These are phyloP conservation scores for Drosophila sulfurigaster DNA, from an alignment of 1,140 invertebrate genomes.

Conservation along the genomic window DNA sequence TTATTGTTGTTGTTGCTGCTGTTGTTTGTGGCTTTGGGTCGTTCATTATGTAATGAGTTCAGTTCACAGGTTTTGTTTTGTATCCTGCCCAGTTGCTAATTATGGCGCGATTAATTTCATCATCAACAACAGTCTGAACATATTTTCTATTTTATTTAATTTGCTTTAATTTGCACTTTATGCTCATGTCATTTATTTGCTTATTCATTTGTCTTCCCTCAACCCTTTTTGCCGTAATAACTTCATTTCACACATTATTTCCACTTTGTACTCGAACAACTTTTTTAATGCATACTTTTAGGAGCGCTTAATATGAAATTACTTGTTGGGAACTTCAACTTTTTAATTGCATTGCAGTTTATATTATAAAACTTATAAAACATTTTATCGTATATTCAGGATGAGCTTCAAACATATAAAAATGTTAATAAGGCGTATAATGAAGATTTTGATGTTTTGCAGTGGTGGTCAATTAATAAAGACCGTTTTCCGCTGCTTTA, in stretches of 20 bases:
- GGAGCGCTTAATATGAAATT: not conserved
- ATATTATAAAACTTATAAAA: no score
- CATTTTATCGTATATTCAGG: no score
- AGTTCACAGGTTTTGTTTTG: slow-evolving; percentile 24
- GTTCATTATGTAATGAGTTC: slow-evolving; percentile 40
- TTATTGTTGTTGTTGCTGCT: slow-evolving; percentile 10
- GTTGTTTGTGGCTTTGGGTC: slow-evolving; percentile 11
- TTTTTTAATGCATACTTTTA: slow-evolving; percentile 10
- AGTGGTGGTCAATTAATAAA: no score
- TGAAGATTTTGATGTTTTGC: no score
- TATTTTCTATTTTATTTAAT: slow-evolving; percentile 19
- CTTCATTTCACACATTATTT: not conserved
- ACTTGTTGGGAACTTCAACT: not conserved
- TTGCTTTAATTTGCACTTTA: slow-evolving; percentile 11
- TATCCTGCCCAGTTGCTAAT: slow-evolving; percentile 25
- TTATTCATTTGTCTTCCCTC: not conserved
- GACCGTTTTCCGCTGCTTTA: no score
- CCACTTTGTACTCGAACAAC: not conserved
- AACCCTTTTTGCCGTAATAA: not conserved
- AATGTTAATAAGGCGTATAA: no score
- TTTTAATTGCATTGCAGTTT: not conserved
- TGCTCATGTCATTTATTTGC: not conserved
- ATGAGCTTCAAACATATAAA: no score
- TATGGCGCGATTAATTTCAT: slow-evolving; percentile 40
- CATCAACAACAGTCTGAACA: slow-evolving; percentile 10